phyloP scores from a whole-genome alignment of 2,888 invertebrate genomes.

The Halictus quadricinctus region DNA sequence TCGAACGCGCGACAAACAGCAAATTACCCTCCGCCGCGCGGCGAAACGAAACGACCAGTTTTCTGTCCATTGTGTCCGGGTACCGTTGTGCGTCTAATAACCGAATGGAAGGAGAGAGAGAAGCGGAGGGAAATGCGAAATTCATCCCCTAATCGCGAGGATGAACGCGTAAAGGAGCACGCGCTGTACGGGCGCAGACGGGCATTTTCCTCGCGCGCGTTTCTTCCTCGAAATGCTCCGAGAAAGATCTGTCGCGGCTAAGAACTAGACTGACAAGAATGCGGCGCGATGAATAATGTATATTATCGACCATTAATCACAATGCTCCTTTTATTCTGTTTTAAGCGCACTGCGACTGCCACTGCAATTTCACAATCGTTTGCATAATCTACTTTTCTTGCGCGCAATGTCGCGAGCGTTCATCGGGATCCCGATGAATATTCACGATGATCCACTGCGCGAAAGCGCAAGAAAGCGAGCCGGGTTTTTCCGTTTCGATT shows the following conservation, averaged over 20 bases:
- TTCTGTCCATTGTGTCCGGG: constrained; percentile 57
- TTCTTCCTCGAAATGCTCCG: constrained; percentile 40
- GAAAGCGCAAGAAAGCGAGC: constrained; percentile 28
- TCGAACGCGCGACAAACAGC: constrained; percentile 70
- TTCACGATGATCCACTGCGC: constrained; percentile 22
- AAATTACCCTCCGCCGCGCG: constrained; percentile 62
- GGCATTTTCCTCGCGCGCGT: neutral
- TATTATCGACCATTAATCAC: constrained; percentile 65
- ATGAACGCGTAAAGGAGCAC: neutral
- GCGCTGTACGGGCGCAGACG: neutral
- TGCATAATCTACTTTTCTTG: constrained; percentile 59
- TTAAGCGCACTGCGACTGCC: constrained; percentile 57
- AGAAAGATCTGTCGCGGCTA: constrained; percentile 44
- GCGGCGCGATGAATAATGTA: constrained; percentile 65
- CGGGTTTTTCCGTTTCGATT: constrained; percentile 2
- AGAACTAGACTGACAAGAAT: constrained; percentile 63
- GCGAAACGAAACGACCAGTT: constrained; percentile 64
- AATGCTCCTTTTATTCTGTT: constrained; percentile 57
- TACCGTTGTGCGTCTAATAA: constrained; percentile 44
- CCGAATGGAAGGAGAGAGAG: constrained; percentile 19
- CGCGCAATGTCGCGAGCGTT: constrained; percentile 4
- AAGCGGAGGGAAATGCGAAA: neutral
- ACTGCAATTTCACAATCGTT: constrained; percentile 65
- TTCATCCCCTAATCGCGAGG: neutral
- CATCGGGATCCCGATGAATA: neutral